These are phyloP conservation scores for Verasper variegatus DNA, from an alignment of 2,113 vertebrate genomes.

Conservation along the genomic window DNA sequence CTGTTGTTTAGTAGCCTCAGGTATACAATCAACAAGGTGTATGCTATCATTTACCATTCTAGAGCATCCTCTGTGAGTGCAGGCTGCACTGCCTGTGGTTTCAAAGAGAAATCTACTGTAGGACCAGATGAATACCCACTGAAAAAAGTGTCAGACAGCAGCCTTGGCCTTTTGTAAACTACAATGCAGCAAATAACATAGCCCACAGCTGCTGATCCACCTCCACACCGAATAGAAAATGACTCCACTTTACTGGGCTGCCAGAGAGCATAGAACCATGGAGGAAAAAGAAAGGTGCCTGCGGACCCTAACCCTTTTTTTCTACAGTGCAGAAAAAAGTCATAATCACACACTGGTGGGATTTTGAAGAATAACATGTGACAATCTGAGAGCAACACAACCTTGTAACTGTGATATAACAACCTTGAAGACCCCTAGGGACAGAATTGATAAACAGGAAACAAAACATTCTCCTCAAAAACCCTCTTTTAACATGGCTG, in stretches of 20 bases:
- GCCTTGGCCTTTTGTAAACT: slow-evolving; percentile 35
- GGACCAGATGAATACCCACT: slow-evolving; percentile 9
- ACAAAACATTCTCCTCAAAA: too few species aligned
- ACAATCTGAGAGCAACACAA: neutral
- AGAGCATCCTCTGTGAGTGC: neutral
- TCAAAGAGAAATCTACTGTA: slow-evolving; percentile 18
- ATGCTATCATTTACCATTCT: neutral
- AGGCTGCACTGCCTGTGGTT: slow-evolving; percentile 12
- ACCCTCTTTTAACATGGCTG: too few species aligned
- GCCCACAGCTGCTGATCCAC: slow-evolving; percentile 18
- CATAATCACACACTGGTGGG: slow-evolving; percentile 3
- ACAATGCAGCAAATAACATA: slow-evolving; percentile 36
- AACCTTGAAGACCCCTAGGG: neutral
- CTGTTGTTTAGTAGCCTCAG: slow-evolving; percentile 3
- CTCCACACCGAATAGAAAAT: slow-evolving; percentile 8
- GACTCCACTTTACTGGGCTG: slow-evolving; percentile 7
- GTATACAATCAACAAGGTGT: neutral
- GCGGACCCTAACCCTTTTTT: neutral
- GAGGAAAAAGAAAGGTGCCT: slow-evolving; percentile 8
- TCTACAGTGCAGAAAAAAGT: neutral
- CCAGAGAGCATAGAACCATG: slow-evolving; percentile 3
- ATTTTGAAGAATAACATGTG: neutral
- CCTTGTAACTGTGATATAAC: neutral
- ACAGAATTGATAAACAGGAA: too few species aligned
- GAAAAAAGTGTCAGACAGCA: slow-evolving; percentile 6